Evolutionary conservation across 2,797 vertebrate species (phyloP), one percentile per base, ranked within the genome.

Genomic region (Adelosebastes latens): DNA sequence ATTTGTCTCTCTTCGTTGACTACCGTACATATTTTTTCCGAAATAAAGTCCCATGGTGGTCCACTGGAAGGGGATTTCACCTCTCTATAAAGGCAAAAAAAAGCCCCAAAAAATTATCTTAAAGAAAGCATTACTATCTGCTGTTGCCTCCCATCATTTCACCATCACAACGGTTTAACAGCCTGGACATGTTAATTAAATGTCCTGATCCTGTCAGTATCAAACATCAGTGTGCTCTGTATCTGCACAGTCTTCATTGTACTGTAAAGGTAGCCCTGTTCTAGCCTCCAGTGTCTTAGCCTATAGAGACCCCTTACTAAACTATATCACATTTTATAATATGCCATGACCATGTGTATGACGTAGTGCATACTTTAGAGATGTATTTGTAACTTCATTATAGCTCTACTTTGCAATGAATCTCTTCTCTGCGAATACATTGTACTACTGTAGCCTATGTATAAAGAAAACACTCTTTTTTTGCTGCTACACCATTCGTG

Each of bases 401-500:
- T 87, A 89, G 77, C 87, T 86, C 73, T 91, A 87, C 83, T 69
- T 88, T 85, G 74, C 79, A 83, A 88, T 77, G 77, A 88, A 90
- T 86, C 85, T 91, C 67, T 88, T 87, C 81, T 92, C 91, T 92
- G 82, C 91, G 80, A 89, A 89, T 86, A 88, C 84, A 64, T 80
- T 87, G 84, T 92, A 91, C 88, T 89, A 85, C 86, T 93, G 93
- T 90, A 93, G 93, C 90, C 91, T 91, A 82, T 89, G 81, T 93
- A 88, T 90, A 92, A 91, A 90, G 79, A 85, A 68, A 90, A 90
- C 87, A 91, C 87, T 85, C 83, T 90, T 90, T 91, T 92, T 93
- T 94, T 96, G 96, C 96, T 96, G 96, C 96, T 96, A 95, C 94
- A 94, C 96, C 96, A 95, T 96, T 93, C 95, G 95, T 96, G 96